phyloP scores from a whole-genome alignment of 2,888 invertebrate genomes.

The Podotricha telesiphe region DNA sequence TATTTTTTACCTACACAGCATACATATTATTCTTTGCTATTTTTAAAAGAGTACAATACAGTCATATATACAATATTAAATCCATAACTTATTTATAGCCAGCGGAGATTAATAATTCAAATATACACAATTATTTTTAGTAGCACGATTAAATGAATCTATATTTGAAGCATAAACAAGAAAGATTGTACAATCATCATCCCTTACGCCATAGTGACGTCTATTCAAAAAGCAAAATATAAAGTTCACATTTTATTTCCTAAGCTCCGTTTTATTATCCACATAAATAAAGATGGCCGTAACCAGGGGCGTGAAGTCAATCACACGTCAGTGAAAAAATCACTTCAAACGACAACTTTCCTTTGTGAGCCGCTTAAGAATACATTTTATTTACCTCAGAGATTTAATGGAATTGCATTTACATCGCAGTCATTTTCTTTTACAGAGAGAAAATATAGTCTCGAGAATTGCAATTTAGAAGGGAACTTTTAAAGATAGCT shows the following conservation, averaged over 20 bases:
- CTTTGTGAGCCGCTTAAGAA: slow-evolving; percentile 36
- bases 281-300: slow-evolving; percentile 26
- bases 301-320: slow-evolving; percentile 30
- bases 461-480: slow-evolving; percentile 3
- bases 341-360: slow-evolving; percentile 31
- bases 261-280: slow-evolving; percentile 26
- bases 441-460: neutral
- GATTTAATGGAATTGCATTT: slow-evolving; percentile 36
- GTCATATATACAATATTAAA: no score
- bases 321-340: slow-evolving; percentile 35
- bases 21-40: no score
- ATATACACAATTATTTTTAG: no score
- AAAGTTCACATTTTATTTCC: slow-evolving; percentile 1
- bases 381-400: slow-evolving; percentile 33
- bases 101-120: no score
- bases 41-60: no score
- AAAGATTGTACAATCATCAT: neutral
- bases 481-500: neutral
- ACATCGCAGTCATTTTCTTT: slow-evolving; percentile 25
- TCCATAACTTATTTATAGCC: no score
- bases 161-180: no score
- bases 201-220: neutral
- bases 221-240: neutral
- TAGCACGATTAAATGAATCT: no score
- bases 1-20: no score